Percentiles rank a stretch among this genome's conserved stretches.
Evolutionary conservation across 2,888 invertebrate species (phyloP).

Genomic region (Cryptus armator): DNA sequence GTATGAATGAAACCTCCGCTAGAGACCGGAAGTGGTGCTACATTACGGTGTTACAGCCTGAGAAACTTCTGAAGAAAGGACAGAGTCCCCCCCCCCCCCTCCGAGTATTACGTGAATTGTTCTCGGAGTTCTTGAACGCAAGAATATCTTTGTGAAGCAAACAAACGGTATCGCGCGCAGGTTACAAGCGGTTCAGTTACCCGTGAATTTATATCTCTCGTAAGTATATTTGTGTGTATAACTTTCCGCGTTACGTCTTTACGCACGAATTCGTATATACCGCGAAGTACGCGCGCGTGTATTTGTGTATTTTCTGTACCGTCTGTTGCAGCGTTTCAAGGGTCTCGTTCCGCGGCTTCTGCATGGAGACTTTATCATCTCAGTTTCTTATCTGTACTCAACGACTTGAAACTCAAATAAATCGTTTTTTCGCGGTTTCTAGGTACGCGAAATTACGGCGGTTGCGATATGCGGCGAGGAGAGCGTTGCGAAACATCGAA

Average conservation of each 20-base stretch:
- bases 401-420: slow-evolving; percentile 23
- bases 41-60: slow-evolving; percentile 22
- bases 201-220: slow-evolving; percentile 8
- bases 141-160: not conserved
- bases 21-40: slow-evolving; percentile 16
- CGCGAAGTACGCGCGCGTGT: not conserved
- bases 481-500: not conserved
- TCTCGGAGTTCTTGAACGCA: not conserved
- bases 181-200: not conserved
- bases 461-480: not conserved
- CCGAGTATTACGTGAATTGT: not conserved
- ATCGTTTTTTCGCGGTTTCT: slow-evolving; percentile 9
- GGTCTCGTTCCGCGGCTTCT: not conserved
- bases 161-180: slow-evolving; percentile 14
- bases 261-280: slow-evolving; percentile 3
- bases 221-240: not conserved
- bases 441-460: not conserved
- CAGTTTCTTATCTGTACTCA: slow-evolving; percentile 14
- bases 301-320: not conserved
- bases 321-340: not conserved
- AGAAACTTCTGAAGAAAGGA: not conserved
- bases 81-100: not conserved
- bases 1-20: slow-evolving; percentile 13
- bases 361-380: slow-evolving; percentile 20
- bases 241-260: not conserved